Evolutionary conservation across 2,797 vertebrate species (phyloP), one percentile per base, ranked within the genome.

Genomic region (Cossypha caffra): DNA sequence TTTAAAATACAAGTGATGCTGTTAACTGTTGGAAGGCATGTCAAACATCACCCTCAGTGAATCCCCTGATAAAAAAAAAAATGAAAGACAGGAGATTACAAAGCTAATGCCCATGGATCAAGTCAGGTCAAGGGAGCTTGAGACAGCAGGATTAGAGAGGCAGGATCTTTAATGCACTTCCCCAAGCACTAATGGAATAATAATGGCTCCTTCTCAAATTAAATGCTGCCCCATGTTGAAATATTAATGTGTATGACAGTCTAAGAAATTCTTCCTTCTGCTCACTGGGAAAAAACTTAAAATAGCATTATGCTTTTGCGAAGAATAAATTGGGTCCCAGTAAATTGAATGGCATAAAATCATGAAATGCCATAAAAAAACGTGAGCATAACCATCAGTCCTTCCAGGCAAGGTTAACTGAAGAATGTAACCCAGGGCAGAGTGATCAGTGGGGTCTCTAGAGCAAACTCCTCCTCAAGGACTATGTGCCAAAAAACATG

Each of bases 21-120:
- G 43, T 64, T 68, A 83, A 63, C 72, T 92, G 54, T 78, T 79
- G 57, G 35, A 72, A 82, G 52, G 29, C 21, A 75, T 2, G 7
- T 80, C 68, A 91, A 90, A 74, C 63, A 66, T 58, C 66, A 85
- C 35, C 62, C 69, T 64, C 33, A 58, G 66, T 52, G 96, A 95
- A 96, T 90, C 66, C 59, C n/a, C 74, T 72, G 74, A 28, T 31
- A 92, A 86, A 80, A 87, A 80, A 87, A 37, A 94, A 97, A 95
- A 90, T 61, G 69, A 97, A 91, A 0, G 9, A 77, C 43, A 57
- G 40, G 28, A 80, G 96, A 99, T 99, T 99, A 99, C 96, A 96
- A 90, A 97, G 97, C 98, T 99, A 99, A 99, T 98, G 97, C 96
- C 86, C 96, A 93, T 94, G 98, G 98, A 98, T 98, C 97, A 98